Percentiles rank a stretch among this genome's conserved stretches.
phyloP scores from a whole-genome alignment of 2,113 vertebrate genomes.

The Thalassarche chlororhynchos region DNA sequence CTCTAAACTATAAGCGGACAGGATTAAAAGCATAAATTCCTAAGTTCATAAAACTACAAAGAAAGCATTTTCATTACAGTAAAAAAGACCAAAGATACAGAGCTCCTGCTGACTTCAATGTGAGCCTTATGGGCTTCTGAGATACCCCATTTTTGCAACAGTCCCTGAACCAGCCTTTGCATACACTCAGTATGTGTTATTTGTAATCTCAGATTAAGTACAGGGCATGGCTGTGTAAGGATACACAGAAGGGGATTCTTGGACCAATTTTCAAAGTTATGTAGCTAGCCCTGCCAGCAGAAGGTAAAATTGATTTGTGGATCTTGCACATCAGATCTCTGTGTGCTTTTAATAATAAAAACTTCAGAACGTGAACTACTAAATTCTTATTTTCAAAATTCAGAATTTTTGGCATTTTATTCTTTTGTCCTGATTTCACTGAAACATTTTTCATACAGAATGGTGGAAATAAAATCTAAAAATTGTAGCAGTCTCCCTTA shows the following conservation, averaged over 20 bases:
- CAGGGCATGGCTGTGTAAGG: background rate
- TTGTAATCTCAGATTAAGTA: background rate
- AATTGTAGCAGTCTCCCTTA: background rate
- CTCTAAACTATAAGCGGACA: background rate
- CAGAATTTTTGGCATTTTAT: background rate
- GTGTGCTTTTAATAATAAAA: background rate
- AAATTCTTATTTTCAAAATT: background rate
- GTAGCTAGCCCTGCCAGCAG: background rate
- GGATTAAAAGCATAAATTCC: background rate
- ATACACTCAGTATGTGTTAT: background rate
- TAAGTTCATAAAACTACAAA: background rate
- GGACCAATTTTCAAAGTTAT: background rate
- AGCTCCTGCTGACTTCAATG: background rate
- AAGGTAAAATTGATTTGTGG: background rate
- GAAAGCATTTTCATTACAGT: background rate
- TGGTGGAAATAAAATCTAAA: background rate
- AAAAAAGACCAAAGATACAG: background rate
- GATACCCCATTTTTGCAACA: background rate
- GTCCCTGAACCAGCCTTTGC: background rate
- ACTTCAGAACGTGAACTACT: background rate
- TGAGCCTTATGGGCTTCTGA: background rate
- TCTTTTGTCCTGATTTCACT: background rate
- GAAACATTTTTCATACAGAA: background rate
- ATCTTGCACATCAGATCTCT: background rate
- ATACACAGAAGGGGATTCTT: background rate